Evolutionary conservation across 2,888 invertebrate genomes (phyloP), one percentile per base, ranked within the genome.

Genomic region (Cylloceria caligata): DNA sequence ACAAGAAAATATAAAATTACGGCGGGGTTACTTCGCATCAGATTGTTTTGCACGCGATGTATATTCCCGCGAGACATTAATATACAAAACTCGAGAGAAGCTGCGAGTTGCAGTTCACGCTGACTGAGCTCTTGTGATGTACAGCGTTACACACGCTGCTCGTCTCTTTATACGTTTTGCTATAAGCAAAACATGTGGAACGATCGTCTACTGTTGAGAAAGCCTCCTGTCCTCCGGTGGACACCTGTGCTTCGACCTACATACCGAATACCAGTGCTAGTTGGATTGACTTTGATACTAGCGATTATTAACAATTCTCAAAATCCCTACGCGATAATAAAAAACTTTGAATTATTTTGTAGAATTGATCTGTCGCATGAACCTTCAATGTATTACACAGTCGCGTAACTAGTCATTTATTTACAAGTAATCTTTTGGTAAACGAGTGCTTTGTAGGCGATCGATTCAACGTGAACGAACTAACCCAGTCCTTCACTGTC

Each of bases 211-310:
- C 82, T 72, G 82, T 82, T 76, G 68, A 76, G 79, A 80, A 80
- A 80, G 75, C 69, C 71, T 30, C 19, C 62, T 62, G 71, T 79
- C 42, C 67, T 49, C 45, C 77, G 82, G 42, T 71, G 79, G 79
- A 82, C 79, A 82, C 75, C 82, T 82, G 82, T 79, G 79, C 60
- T 72, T 75, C 65, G 82, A 82, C 82, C 82, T 71, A 82, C 82
- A 75, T 82, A 62, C 19, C n/a, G 1, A 4, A 36, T 2, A 60
- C 16, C 34, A 19, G 57, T 34, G 57, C 19, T 16, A 60, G n/a
- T 5, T n/a, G 30, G 0, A 5, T 9, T 16, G 3, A 6, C 19
- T 16, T 60, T 6, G 19, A 7, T 21, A 49, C 7, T 9, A n/a
- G 30, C 30, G 30, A 30, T 30, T 30, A 4, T 30, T 30, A 30